These are phyloP conservation scores for Phyto melanocephala DNA, from an alignment of 2,888 invertebrate genomes.

Conservation along the genomic window DNA sequence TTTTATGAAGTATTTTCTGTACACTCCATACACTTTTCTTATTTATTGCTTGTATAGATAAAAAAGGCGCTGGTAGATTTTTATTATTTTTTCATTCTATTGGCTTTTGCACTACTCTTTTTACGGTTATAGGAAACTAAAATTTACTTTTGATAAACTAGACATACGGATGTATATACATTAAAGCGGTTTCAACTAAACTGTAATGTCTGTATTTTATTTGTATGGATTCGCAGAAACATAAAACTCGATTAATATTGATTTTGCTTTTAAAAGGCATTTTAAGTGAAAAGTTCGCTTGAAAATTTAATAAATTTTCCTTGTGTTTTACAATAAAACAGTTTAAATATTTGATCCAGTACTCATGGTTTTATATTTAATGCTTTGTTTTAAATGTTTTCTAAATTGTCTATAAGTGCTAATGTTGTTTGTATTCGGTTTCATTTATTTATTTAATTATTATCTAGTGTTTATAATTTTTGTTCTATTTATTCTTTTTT, in stretches of 20 bases:
- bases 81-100: not conserved
- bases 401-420: too few relatives aligned
- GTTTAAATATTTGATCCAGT: too few relatives aligned
- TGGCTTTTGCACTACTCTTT: too few relatives aligned
- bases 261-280: slow-evolving; percentile 36
- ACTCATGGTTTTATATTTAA: too few relatives aligned
- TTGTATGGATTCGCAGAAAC: not conserved
- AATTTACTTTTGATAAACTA: not conserved
- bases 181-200: slow-evolving; percentile 23
- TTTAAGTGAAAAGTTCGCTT: not conserved
- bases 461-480: not conserved
- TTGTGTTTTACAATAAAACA: too few relatives aligned
- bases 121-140: not conserved
- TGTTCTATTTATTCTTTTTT: not conserved
- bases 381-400: too few relatives aligned
- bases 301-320: not conserved
- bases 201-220: slow-evolving; percentile 41
- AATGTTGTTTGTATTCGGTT: not conserved
- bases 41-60: slow-evolving; percentile 41
- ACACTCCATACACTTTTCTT: slow-evolving; percentile 20
- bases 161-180: not conserved
- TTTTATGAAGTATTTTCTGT: slow-evolving; percentile 64
- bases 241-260: slow-evolving; percentile 39
- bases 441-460: not conserved
- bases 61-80: slow-evolving; percentile 39